phyloP scores from a whole-genome alignment of 2,888 invertebrate species.

The Hartigia nigra region DNA sequence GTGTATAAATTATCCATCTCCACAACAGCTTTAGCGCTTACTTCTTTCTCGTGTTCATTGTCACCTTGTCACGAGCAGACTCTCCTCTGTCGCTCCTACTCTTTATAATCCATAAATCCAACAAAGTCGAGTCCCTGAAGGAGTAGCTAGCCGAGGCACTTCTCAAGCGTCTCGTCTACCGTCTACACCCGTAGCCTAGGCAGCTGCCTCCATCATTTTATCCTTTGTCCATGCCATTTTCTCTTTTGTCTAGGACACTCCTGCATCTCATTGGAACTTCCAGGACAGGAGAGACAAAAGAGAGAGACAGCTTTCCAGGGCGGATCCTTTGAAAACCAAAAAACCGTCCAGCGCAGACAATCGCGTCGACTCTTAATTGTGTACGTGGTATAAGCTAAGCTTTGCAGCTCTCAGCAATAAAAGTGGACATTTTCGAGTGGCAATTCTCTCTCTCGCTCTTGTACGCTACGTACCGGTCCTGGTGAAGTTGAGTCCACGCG shows the following conservation, averaged over 20 bases:
- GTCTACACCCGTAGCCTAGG: constrained; percentile 24
- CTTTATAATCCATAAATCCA: constrained; percentile 62
- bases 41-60: constrained; percentile 58
- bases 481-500: neutral
- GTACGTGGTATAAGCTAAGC: neutral
- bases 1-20: constrained; percentile 59
- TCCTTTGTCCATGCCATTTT: constrained; percentile 51
- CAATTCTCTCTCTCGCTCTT: neutral
- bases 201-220: constrained; percentile 29
- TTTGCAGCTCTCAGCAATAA: neutral
- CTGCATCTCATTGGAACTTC: neutral
- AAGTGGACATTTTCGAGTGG: neutral
- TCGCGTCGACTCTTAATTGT: neutral
- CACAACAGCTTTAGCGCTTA: constrained; percentile 55
- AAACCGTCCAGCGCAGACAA: neutral
- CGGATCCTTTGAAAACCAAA: neutral
- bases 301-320: neutral
- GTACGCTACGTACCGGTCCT: neutral
- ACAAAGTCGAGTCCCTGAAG: constrained; percentile 53
- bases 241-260: constrained; percentile 45
- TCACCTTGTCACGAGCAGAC: constrained; percentile 58
- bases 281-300: neutral
- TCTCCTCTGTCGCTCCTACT: constrained; percentile 41
- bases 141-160: constrained; percentile 33
- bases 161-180: constrained; percentile 33